Evolutionary conservation across 2,888 invertebrate species (phyloP).

Genomic region (Lordiphosa fenestrarum): DNA sequence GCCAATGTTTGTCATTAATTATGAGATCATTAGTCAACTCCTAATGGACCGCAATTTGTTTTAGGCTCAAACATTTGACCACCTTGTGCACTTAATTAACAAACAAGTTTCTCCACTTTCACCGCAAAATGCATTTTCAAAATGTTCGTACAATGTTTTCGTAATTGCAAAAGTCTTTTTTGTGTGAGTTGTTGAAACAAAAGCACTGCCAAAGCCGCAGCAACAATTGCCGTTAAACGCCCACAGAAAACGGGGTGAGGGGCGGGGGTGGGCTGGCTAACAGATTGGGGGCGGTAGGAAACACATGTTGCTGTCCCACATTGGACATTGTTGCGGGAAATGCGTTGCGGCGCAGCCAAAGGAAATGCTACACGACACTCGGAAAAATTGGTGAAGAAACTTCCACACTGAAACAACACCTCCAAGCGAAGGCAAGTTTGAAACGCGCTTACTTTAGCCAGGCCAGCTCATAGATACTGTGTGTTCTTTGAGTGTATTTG

Average conservation of each 20-base stretch:
- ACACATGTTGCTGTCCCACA: constrained; percentile 58
- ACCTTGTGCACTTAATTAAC: constrained; percentile 32
- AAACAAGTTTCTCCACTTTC: constrained; percentile 29
- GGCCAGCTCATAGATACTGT: no score
- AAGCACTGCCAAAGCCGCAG: constrained; percentile 11
- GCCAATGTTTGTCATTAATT: constrained; percentile 25
- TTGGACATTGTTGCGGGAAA: constrained; percentile 21
- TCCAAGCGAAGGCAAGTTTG: no score
- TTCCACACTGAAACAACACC: no score
- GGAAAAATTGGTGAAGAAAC: no score
- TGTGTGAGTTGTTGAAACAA: neutral
- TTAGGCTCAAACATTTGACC: neutral
- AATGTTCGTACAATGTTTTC: constrained; percentile 12
- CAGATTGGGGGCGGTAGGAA: constrained; percentile 5
- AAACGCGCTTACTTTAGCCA: no score
- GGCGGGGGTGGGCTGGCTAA: neutral
- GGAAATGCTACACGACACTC: constrained; percentile 9
- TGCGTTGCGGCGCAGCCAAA: constrained; percentile 18
- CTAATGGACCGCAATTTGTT: constrained; percentile 24
- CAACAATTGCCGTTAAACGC: constrained; percentile 52
- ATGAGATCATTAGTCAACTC: constrained; percentile 56
- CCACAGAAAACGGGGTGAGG: constrained; percentile 13
- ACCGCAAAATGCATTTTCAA: constrained; percentile 29
- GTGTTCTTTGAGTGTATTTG: constrained; percentile 3
- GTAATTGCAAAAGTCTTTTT: constrained; percentile 14